Percentiles rank a stretch among this genome's conserved stretches.
phyloP scores from a whole-genome alignment of 2,888 invertebrate genomes.

The Drosophila leonis region DNA sequence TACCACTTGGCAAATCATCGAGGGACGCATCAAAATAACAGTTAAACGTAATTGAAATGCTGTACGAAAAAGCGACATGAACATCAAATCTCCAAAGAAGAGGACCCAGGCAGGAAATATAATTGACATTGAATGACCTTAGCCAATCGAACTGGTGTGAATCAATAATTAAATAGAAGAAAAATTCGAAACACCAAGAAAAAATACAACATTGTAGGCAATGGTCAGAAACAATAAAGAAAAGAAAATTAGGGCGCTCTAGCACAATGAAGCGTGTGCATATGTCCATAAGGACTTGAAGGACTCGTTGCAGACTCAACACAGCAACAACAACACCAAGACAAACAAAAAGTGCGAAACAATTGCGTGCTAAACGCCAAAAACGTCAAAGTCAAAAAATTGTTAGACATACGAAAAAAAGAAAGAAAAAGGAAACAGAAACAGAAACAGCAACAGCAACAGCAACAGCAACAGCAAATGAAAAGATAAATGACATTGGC shows the following conservation, averaged over 20 bases:
- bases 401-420: conserved; percentile 7
- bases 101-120: conserved; percentile 22
- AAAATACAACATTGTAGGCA: conserved; percentile 47
- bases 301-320: conserved; percentile 56
- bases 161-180: conserved; percentile 78
- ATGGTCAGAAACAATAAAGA: conserved; percentile 63
- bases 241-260: conserved; percentile 54
- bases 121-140: conserved; percentile 78
- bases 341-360: conserved; percentile 70
- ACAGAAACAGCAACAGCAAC: conserved; percentile 51
- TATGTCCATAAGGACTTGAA: conserved; percentile 37
- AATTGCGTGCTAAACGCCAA: conserved; percentile 80
- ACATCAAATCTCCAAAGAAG: conserved; percentile 61
- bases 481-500: conserved; percentile 69
- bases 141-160: conserved; percentile 59
- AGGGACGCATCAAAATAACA: conserved; percentile 47
- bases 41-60: conserved; percentile 70
- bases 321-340: conserved; percentile 26
- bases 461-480: conserved; percentile 57
- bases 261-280: conserved; percentile 63
- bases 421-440: conserved; percentile 7
- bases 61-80: conserved; percentile 34
- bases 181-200: conserved; percentile 30
- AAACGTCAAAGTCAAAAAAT: conserved; percentile 70
- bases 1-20: conserved; percentile 17